Percentiles rank a stretch among this genome's conserved stretches.
Conservation (phyloP, 2,113 vertebrate species). For the Caloenas nicobarica region DNA sequence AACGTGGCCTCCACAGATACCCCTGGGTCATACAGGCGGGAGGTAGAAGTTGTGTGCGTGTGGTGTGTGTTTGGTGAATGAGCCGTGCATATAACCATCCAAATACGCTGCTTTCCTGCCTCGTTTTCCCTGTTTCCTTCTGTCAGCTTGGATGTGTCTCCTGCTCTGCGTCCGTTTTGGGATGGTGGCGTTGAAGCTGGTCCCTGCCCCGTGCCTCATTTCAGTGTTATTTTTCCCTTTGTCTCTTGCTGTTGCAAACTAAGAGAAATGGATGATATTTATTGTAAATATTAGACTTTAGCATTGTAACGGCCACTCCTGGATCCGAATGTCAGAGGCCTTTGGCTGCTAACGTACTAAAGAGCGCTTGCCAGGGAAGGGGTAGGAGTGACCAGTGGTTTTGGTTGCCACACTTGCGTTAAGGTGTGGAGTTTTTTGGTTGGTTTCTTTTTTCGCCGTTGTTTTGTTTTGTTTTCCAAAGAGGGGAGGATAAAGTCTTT, state of each 20-base stretch:
- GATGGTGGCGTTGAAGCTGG: not conserved
- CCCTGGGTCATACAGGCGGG: not conserved
- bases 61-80: not conserved
- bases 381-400: slow-evolving; percentile 46
- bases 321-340: slow-evolving; percentile 12
- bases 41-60: not conserved
- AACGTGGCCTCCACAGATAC: fast-evolving
- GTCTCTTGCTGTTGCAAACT: slow-evolving; percentile 54
- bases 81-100: not conserved
- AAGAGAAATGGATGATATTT: slow-evolving; percentile 66
- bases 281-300: slow-evolving; percentile 73
- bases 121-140: not conserved
- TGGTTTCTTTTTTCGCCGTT: not conserved
- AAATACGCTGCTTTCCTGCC: not conserved
- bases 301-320: slow-evolving; percentile 46
- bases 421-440: slow-evolving; percentile 48
- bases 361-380: slow-evolving; percentile 20
- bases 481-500: slow-evolving; percentile 64
- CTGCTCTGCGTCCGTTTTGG: not conserved
- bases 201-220: not conserved
- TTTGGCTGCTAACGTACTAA: slow-evolving; percentile 47
- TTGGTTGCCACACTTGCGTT: slow-evolving; percentile 54
- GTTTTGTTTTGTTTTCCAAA: not conserved
- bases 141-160: not conserved
- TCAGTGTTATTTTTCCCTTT: slow-evolving; percentile 37